Evolutionary conservation across 2,113 vertebrate species (phyloP), one percentile per base, ranked within the genome.

Genomic region (Mus spicilegus): DNA sequence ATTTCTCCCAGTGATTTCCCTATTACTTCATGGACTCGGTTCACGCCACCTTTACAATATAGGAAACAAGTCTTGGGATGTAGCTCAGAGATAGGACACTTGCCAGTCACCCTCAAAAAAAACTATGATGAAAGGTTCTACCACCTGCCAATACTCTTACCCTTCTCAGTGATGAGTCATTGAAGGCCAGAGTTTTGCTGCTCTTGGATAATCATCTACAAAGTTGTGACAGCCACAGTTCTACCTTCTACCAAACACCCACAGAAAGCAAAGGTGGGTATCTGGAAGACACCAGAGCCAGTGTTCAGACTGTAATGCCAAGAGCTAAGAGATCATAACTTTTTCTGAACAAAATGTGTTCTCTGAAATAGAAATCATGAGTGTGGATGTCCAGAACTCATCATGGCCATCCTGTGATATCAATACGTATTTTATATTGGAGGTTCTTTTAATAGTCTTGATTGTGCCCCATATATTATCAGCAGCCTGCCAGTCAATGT

Each of bases 291-390:
- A 42, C 46, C 76, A 84, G 81, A 63, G 65, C 28, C 65, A 24
- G 33, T 20, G 22, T 36, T 54, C 42, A 58, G 28, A 76, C 20
- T 42, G 0, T 3, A 54, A 36, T 20, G 46, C n/a, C 2, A 78
- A 28, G 56, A 92, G 36, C 92, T n/a, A 76, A 13, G n/a, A 75
- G 24, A 92, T 78, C 20, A 69, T 24, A 91, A 73, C 16, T 91
- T 95, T 73, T 72, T 81, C 10, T 78, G n/a, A 56, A 51, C 7
- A 84, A 58, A 93, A 93, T 42, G 72, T 87, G 22, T 20, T 93
- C 49, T 26, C 46, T 82, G 49, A 70, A 84, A 26, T n/a, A 95
- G 36, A 93, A 95, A 22, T 58, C 56, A 58, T 90, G 8, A 90
- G 87, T 86, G 61, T 51, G 51, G 7, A 49, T 72, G 6, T 36